These are phyloP conservation scores for Schlechtendalia chinensis DNA, from an alignment of 1,140 invertebrate genomes.

Conservation along the genomic window DNA sequence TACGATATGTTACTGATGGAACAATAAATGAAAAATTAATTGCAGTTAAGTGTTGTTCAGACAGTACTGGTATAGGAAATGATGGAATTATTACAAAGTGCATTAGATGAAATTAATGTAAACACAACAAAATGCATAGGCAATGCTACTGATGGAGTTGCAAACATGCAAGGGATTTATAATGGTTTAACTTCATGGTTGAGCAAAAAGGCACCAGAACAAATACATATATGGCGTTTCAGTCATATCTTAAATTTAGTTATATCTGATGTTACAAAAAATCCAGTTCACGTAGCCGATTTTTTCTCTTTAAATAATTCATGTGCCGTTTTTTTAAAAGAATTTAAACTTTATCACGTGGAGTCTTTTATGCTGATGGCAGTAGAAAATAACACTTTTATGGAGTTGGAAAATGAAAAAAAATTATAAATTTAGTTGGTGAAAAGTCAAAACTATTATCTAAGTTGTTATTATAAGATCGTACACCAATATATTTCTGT, in stretches of 20 bases:
- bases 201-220: neutral
- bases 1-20: neutral
- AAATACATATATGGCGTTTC: slow-evolving; percentile 16
- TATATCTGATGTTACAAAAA: slow-evolving; percentile 12
- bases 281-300: neutral
- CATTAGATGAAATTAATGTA: neutral
- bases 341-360: too few relatives aligned
- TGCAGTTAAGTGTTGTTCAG: neutral
- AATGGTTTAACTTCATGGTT: neutral
- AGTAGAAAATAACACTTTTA: too few relatives aligned
- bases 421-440: too few relatives aligned
- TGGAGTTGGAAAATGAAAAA: too few relatives aligned
- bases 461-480: too few relatives aligned
- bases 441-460: too few relatives aligned
- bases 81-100: neutral
- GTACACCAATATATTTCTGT: too few relatives aligned
- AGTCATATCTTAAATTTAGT: slow-evolving; percentile 19
- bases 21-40: slow-evolving; percentile 14
- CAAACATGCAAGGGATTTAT: slow-evolving; percentile 18
- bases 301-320: neutral
- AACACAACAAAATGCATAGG: neutral
- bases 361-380: too few relatives aligned
- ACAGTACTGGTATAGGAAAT: neutral
- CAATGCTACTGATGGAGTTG: slow-evolving; percentile 1
- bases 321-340: slow-evolving; percentile 6